These are phyloP conservation scores for Luffia ferchaultella DNA, from an alignment of 2,888 invertebrate species.

Conservation along the genomic window DNA sequence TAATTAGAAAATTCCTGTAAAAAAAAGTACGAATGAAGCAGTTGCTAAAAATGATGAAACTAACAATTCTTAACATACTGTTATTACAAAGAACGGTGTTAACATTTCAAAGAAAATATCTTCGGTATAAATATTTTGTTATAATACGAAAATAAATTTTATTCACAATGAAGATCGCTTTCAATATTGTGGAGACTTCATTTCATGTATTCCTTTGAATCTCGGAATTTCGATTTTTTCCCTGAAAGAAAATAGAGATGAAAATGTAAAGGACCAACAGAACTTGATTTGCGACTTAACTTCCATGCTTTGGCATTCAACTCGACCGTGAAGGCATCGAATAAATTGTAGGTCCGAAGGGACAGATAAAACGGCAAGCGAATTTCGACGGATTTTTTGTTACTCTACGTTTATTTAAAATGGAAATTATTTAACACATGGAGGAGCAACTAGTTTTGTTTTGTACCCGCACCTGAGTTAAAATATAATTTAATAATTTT, in stretches of 20 bases:
- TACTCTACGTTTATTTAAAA: conserved; percentile 18
- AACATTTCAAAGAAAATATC: neutral
- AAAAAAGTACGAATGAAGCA: neutral
- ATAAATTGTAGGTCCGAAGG: conserved; percentile 64
- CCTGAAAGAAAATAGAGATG: conserved; percentile 2
- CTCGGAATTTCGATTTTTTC: neutral
- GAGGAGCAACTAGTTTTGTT: neutral
- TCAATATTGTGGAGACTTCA: neutral
- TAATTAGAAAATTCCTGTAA: neutral
- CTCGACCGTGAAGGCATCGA: conserved; percentile 60
- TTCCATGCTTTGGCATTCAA: conserved; percentile 59
- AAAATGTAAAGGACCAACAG: conserved; percentile 19
- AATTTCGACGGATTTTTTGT: conserved; percentile 41
- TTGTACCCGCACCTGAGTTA: too few species aligned
- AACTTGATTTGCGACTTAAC: conserved; percentile 53
- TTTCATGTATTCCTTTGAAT: neutral
- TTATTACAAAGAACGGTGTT: neutral
- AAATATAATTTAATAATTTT: too few species aligned
- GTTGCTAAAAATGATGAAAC: neutral
- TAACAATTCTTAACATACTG: neutral
- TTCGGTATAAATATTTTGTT: neutral
- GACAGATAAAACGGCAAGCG: conserved; percentile 54
- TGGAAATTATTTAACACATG: neutral
- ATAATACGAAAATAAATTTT: neutral
- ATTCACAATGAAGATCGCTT: neutral